Evolutionary conservation across 2,888 invertebrate species (phyloP), one percentile per base, ranked within the genome.

Genomic region (Lasioglossum oenotherae): DNA sequence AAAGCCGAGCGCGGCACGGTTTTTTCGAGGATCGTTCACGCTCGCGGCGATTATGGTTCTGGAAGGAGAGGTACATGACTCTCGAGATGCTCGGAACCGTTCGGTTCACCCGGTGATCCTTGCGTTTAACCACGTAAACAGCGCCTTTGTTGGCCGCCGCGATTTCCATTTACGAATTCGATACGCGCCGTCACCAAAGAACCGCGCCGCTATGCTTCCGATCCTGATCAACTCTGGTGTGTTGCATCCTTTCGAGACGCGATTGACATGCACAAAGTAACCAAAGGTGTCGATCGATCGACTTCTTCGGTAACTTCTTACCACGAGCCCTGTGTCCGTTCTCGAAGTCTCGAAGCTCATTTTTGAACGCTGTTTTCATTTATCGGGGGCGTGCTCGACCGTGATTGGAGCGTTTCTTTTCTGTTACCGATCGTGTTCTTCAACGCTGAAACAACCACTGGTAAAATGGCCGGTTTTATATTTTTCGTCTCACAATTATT

Each of bases 131-230:
- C 94, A 92, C 92, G 92, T 94, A 94, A 94, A 94, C 94, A 93
- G 93, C 92, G 90, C 88, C 93, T 94, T 94, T 93, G 93, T 93
- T 91, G 90, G 86, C 89, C 87, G 92, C 93, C 93, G 92, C 93
- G 92, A 94, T 94, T 94, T 94, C 93, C 93, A 94, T 95, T 94
- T 94, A 94, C 92, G 88, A 80, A 94, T 95, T 94, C 93, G 94
- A 91, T 88, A 93, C 93, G 94, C 92, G 88, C 90, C 88, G 87
- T 86, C 89, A 92, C 90, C 89, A 89, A 92, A 90, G 89, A 91
- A 64, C 85, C 84, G 78, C 77, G 84, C 88, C 90, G 90, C 90
- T 77, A 76, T 57, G 86, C 88, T 78, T 86, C 86, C 74, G 87
- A 81, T 84, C 78, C 69, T 14, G 31, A 19, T 23, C 81, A 77